These are phyloP conservation scores for Dascillus cervinus DNA, from an alignment of 2,888 invertebrate species.

Conservation along the genomic window DNA sequence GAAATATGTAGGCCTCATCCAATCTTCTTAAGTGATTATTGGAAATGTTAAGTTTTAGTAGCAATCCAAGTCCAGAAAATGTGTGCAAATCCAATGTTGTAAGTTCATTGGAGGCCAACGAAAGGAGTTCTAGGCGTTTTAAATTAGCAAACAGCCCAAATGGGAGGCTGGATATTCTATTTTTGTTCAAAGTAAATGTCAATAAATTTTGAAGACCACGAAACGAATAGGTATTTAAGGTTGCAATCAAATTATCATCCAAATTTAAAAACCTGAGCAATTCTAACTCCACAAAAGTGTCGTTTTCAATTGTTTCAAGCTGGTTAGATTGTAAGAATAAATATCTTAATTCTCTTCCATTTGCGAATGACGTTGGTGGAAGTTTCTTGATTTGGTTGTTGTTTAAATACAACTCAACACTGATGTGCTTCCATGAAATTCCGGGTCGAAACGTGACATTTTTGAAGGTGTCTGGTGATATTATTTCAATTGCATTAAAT, in stretches of 20 bases:
- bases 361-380: neutral
- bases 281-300: neutral
- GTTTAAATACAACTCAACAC: too few relatives aligned
- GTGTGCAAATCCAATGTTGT: constrained; percentile 1
- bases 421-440: neutral
- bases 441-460: constrained; percentile 6
- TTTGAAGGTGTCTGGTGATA: constrained; percentile 5
- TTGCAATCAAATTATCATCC: neutral
- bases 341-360: neutral
- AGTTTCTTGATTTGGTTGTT: too few relatives aligned
- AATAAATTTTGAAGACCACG: neutral
- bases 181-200: neutral
- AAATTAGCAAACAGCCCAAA: constrained; percentile 5
- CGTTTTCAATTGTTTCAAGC: constrained; percentile 4
- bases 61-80: constrained; percentile 7
- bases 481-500: constrained; percentile 7
- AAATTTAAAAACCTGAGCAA: neutral
- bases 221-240: neutral
- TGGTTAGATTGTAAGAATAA: constrained; percentile 4
- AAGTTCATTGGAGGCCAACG: constrained; percentile 6
- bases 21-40: constrained; percentile 7
- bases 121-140: constrained; percentile 2
- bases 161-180: constrained; percentile 3
- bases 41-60: constrained; percentile 7
- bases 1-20: constrained; percentile 2